Percentiles rank a stretch among this genome's conserved stretches.
Conservation (phyloP, 1,140 invertebrate species). For the Plodia interpunctella region DNA sequence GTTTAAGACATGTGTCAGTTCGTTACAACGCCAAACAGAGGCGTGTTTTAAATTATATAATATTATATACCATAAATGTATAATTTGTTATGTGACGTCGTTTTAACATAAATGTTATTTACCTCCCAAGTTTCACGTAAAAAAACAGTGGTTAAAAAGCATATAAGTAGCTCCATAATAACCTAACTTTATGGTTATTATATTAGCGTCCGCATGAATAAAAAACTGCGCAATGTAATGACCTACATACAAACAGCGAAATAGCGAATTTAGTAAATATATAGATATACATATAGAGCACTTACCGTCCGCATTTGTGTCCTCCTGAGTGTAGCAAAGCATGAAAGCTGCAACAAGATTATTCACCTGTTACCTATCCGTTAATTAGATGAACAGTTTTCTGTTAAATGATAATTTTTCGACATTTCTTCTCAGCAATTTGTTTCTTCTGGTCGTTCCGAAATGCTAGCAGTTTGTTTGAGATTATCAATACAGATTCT, state of each 20-base stretch:
- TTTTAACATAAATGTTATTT: not conserved
- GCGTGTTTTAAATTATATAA: too few species aligned
- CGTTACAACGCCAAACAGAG: too few species aligned
- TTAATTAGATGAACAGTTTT: too few species aligned
- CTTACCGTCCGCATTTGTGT: conserved; percentile 92
- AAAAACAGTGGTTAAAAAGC: conserved; percentile 52
- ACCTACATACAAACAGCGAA: conserved; percentile 62
- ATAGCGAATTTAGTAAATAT: conserved; percentile 53
- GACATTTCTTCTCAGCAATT: too few species aligned
- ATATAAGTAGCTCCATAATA: conserved; percentile 39
- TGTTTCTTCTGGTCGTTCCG: too few species aligned
- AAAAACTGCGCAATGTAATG: conserved; percentile 50
- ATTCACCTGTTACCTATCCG: conserved; percentile 15
- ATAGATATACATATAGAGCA: conserved; percentile 36
- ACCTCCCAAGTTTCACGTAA: conserved; percentile 13
- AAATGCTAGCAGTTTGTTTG: too few species aligned
- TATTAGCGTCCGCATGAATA: conserved; percentile 60
- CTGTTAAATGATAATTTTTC: too few species aligned
- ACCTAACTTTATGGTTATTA: conserved; percentile 50
- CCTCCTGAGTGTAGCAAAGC: conserved; percentile 94
- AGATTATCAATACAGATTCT: too few species aligned
- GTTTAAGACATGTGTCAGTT: too few species aligned
- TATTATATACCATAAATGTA: too few species aligned
- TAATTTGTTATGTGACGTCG: too few species aligned
- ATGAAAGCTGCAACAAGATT: conserved; percentile 91